phyloP scores from a whole-genome alignment of 2,797 vertebrate genomes.

The Erethizon dorsatum region DNA sequence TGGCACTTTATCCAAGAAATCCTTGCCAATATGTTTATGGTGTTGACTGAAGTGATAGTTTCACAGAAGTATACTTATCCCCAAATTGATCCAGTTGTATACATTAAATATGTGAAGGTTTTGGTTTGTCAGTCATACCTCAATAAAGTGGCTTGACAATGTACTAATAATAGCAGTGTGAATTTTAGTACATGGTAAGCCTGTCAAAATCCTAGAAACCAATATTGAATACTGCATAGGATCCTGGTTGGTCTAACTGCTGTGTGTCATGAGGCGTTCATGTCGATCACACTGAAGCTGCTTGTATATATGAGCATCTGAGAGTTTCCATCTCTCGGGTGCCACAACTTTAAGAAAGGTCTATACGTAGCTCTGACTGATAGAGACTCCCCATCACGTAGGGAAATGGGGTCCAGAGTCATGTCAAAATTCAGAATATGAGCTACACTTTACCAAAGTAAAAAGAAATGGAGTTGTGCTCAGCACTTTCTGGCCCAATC shows the following conservation, averaged over 20 bases:
- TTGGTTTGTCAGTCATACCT: background rate
- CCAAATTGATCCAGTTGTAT: background rate
- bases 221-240: background rate
- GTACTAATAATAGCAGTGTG: background rate
- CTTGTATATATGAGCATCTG: accelerated
- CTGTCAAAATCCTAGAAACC: background rate
- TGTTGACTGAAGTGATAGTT: conserved; percentile 23
- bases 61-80: background rate
- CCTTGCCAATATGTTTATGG: conserved; percentile 24
- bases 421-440: background rate
- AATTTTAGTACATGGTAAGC: background rate
- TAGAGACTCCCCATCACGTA: background rate
- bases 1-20: background rate
- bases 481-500: background rate
- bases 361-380: background rate
- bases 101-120: background rate
- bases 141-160: background rate
- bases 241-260: background rate
- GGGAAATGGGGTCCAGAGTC: background rate
- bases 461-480: background rate
- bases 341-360: background rate
- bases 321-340: background rate
- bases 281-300: background rate
- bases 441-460: background rate
- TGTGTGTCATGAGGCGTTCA: background rate